These are phyloP conservation scores for Drosophila subsilvestris DNA, from an alignment of 2,888 invertebrate genomes.

Conservation along the genomic window DNA sequence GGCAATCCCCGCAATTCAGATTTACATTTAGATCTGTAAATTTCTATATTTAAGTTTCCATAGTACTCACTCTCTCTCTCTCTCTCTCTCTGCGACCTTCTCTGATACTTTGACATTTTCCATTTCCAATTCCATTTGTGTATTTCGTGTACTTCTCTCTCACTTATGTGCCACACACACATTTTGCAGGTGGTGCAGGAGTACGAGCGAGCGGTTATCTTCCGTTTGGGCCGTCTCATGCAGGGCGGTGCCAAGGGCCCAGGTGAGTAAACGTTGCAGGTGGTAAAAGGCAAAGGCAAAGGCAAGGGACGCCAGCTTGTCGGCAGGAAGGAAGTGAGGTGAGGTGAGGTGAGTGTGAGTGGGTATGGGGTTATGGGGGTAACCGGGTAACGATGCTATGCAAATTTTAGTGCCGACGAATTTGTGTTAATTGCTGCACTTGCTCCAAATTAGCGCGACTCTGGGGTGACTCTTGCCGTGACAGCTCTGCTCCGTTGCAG, in stretches of 20 bases:
- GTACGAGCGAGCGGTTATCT: conserved; percentile 97
- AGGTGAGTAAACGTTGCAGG: conserved; percentile 86
- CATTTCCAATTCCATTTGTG: conserved; percentile 15
- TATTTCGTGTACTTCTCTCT: conserved; percentile 5
- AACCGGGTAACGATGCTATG: conserved; percentile 56
- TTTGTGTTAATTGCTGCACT: conserved; percentile 82
- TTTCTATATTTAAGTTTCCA: not conserved
- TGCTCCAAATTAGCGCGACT: conserved; percentile 78
- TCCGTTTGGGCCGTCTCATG: conserved; percentile 93
- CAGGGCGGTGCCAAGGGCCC: conserved; percentile 97
- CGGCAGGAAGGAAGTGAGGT: not conserved
- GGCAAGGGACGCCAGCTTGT: not conserved
- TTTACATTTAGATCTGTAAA: not conserved
- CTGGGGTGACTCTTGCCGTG: conserved; percentile 37
- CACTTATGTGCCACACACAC: conserved; percentile 38
- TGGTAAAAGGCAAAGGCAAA: no score
- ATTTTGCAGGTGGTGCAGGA: conserved; percentile 94
- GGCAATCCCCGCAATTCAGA: not conserved
- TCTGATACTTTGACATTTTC: not conserved
- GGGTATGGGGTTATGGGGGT: conserved; percentile 1
- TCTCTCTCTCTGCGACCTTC: not conserved
- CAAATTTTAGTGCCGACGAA: conserved; percentile 72
- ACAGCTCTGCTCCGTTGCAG: conserved; percentile 39
- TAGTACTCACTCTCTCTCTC: no score
- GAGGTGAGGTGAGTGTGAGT: conserved; percentile 3